Evolutionary conservation across 2,888 invertebrate species (phyloP).

Genomic region (Sinohyriopsis cumingii): DNA sequence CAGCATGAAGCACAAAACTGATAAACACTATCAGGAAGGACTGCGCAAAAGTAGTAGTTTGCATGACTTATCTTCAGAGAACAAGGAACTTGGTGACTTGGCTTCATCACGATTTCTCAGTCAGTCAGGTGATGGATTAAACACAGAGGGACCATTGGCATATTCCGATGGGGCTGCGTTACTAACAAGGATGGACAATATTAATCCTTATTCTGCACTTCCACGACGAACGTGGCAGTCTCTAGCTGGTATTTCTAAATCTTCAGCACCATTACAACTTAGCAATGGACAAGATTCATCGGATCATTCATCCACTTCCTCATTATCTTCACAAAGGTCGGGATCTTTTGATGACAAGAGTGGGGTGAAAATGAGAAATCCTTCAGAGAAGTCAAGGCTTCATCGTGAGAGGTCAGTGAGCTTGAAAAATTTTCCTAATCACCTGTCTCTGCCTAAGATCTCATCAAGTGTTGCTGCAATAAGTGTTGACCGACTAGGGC

Average conservation of each 20-base stretch:
- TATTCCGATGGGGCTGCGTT: conserved; percentile 29
- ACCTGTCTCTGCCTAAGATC: conserved; percentile 49
- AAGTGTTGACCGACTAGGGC: conserved; percentile 30
- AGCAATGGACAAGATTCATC: conserved; percentile 21
- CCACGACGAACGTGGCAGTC: conserved; percentile 46
- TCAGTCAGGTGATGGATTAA: conserved; percentile 60
- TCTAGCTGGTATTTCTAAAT: conserved; percentile 18
- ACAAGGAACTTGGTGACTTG: conserved; percentile 35
- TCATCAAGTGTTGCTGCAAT: conserved; percentile 24
- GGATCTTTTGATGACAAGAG: conserved; percentile 50
- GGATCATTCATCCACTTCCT: conserved; percentile 28
- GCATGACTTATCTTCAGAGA: conserved; percentile 60
- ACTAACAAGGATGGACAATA: conserved; percentile 39
- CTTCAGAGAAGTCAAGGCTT: conserved; percentile 42
- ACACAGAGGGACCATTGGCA: conserved; percentile 17
- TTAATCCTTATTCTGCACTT: conserved; percentile 49
- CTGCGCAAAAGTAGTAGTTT: conserved; percentile 68
- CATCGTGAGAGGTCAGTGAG: conserved; percentile 57
- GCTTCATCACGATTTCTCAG: conserved; percentile 57
- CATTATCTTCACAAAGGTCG: conserved; percentile 34
- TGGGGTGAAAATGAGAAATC: conserved; percentile 24
- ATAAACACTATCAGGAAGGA: conserved; percentile 64
- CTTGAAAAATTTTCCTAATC: conserved; percentile 57
- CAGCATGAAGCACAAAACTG: conserved; percentile 67
- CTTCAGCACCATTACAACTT: conserved; percentile 11